Percentiles rank a stretch among this genome's conserved stretches.
phyloP scores from a whole-genome alignment of 2,888 invertebrate species.

The Abrostola triplasia region DNA sequence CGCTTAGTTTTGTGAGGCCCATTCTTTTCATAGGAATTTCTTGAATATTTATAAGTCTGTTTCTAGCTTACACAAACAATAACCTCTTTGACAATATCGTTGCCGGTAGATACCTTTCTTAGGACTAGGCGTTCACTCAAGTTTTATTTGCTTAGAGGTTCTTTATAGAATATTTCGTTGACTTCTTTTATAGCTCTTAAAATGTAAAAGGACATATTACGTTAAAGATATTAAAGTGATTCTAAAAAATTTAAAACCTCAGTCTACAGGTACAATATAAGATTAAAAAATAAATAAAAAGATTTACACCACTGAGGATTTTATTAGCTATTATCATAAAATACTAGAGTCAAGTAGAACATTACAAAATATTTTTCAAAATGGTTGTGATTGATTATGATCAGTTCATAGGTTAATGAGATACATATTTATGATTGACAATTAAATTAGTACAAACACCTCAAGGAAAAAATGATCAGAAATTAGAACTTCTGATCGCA shows the following conservation, averaged over 20 bases:
- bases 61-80: not conserved
- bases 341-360: conserved; percentile 24
- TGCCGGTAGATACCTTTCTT: not conserved
- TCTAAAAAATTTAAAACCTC: conserved; percentile 25
- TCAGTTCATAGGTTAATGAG: conserved; percentile 25
- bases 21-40: conserved; percentile 3
- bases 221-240: not conserved
- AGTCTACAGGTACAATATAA: conserved; percentile 34
- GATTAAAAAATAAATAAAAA: conserved; percentile 18
- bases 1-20: conserved; percentile 2
- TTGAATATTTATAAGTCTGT: not conserved
- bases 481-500: conserved; percentile 39
- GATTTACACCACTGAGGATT: conserved; percentile 22
- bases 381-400: conserved; percentile 22
- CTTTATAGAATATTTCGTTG: not conserved
- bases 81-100: not conserved
- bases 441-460: conserved; percentile 2
- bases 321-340: conserved; percentile 27
- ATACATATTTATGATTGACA: conserved; percentile 23
- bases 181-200: conserved; percentile 12
- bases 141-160: not conserved
- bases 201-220: not conserved
- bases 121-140: conserved; percentile 2
- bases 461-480: conserved; percentile 3
- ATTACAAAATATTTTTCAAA: conserved; percentile 25